phyloP scores from a whole-genome alignment of 2,113 vertebrate species.

The Pachyramphus minor region DNA sequence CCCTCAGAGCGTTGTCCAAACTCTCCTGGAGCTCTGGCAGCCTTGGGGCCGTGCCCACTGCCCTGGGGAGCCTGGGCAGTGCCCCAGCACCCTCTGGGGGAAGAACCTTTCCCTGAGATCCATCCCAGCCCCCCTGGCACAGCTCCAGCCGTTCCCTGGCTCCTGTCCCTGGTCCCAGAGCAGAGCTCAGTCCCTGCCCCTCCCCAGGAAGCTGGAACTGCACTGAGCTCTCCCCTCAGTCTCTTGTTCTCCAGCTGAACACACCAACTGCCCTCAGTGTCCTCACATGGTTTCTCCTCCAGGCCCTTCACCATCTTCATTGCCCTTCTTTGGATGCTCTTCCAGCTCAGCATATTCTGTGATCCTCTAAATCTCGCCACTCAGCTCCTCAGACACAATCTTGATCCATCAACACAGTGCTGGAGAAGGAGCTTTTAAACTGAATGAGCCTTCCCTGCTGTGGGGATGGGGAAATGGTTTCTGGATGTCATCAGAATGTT shows the following conservation, averaged over 20 bases:
- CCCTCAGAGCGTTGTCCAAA: no score
- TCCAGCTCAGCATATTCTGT: background rate
- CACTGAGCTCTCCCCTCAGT: background rate
- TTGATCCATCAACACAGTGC: rapidly evolving
- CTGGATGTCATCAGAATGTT: background rate
- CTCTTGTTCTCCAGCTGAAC: background rate
- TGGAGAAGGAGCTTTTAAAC: background rate
- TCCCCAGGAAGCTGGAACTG: background rate
- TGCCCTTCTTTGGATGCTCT: background rate
- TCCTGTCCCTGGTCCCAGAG: background rate
- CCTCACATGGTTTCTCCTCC: background rate
- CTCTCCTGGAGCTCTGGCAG: no score
- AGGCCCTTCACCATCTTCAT: background rate
- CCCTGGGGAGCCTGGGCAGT: no score
- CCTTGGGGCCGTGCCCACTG: no score
- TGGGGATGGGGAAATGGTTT: background rate
- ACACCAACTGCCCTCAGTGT: background rate
- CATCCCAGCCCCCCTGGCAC: no score
- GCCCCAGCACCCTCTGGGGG: no score
- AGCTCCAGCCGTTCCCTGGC: background rate
- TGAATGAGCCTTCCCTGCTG: background rate
- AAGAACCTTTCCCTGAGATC: no score
- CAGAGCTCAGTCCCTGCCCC: background rate
- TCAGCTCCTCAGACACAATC: background rate
- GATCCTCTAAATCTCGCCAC: background rate